Evolutionary conservation across 35 echinoderm and acorn worm genomes (phyloP), one percentile per base, ranked within the genome.

Genomic region (Amphiura filiformis): DNA sequence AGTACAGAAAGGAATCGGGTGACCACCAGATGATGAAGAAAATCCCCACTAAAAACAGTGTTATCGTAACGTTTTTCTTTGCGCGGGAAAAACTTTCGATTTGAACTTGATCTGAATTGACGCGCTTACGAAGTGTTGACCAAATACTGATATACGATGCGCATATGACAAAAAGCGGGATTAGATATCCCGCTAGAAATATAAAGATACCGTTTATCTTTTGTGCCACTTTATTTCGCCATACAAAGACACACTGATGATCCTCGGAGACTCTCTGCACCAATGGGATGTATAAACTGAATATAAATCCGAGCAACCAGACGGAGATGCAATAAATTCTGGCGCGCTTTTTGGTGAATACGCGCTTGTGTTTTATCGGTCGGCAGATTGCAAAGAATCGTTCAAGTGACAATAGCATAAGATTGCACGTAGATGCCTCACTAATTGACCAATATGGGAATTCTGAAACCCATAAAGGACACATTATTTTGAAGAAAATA

Each of bases 51-150:
- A 94, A 61, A 78, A 75, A 90, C n/a, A 90, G 38, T 12, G 92
- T 94, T 18, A 89, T 86, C 13, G 92, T 94, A 15, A 94, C 92
- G 65, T 94, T 94, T 31, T 65, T 79, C 47, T 94, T 94, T 9
- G 88, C 84, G 40, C 79, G 13, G 13, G 81, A 77, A 44, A 93
- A 93, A 17, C 65, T 57, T 13, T 88, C 86, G 2, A 80, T 80
- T n/a, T 70, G 64, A 32, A 40, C 56, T 34, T 85, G 64, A 30
- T 0, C 39, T 86, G 31, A 47, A 61, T 32, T 86, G 31, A 1
- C 37, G 31, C 88, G 88, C 28, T 86, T 86, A 35, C 84, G 85
- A 34, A 94, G 38, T 57, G 39, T 90, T 18, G 57, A 22, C 17
- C 89, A 80, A 61, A 94, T 94, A 41, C 56, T 79, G 23, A 70